A percentile compares a stretch with the other conserved stretches of the same genome.
Evolutionary conservation across 35 echinoderm and acorn worm genomes (phyloP).

Genomic region (Heliocidaris tuberculata): DNA sequence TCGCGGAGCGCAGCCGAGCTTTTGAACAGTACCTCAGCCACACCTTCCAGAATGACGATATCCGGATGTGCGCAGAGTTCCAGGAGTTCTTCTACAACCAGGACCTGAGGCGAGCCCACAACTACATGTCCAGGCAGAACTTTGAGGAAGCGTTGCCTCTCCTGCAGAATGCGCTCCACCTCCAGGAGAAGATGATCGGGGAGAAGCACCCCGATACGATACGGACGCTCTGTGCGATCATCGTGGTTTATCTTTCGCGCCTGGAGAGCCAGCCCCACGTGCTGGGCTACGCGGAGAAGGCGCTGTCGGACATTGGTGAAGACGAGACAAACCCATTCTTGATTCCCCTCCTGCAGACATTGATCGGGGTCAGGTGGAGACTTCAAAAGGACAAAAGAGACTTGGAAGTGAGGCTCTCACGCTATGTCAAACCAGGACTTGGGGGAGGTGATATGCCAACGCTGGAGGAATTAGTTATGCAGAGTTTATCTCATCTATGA

Average conservation of each 20-base stretch:
- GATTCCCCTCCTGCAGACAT: slow-evolving; percentile 79
- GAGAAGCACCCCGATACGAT: slow-evolving; percentile 73
- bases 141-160: slow-evolving; percentile 87
- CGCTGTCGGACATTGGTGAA: slow-evolving; percentile 73
- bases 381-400: slow-evolving; percentile 86
- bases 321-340: slow-evolving; percentile 84
- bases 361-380: slow-evolving; percentile 89
- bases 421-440: slow-evolving; percentile 59
- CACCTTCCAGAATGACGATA: slow-evolving; percentile 72
- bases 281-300: slow-evolving; percentile 77
- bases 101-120: slow-evolving; percentile 77
- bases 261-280: slow-evolving; percentile 86
- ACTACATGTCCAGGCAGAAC: slow-evolving; percentile 67
- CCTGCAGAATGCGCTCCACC: slow-evolving; percentile 88
- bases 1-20: slow-evolving; percentile 89
- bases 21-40: slow-evolving; percentile 88
- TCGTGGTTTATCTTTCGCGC: slow-evolving; percentile 81
- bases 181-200: slow-evolving; percentile 92
- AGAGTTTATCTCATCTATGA: slow-evolving; percentile 86
- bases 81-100: slow-evolving; percentile 94
- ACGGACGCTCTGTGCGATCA: slow-evolving; percentile 79
- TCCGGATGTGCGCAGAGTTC: slow-evolving; percentile 64
- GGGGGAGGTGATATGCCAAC: slow-evolving; percentile 78
- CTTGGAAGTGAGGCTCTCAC: slow-evolving; percentile 72
- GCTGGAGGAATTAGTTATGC: slow-evolving; percentile 88